Evolutionary conservation across 2,113 vertebrate species (phyloP), one percentile per base, ranked within the genome.

Genomic region (Abramis brama): DNA sequence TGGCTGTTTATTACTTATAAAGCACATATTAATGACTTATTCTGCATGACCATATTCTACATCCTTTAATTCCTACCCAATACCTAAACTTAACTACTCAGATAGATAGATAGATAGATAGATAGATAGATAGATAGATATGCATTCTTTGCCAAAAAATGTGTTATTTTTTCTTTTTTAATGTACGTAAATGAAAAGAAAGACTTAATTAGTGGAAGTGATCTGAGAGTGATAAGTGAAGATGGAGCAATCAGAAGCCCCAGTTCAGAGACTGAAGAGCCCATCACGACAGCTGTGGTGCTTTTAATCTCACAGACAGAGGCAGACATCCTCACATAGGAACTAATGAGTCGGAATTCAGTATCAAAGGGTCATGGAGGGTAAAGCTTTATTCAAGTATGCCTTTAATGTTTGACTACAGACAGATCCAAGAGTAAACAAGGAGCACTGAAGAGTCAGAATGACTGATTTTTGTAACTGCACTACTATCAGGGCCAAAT

Each of bases 381-480:
- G 62, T 70, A 70, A 82, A 70, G 62, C 45, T 70, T 84, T 78
- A 77, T 43, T 85, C 25, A 23, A 47, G 71, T 59, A 43, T 50
- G 47, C 25, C 73, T 84, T 74, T 84, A 50, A 64, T 64, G 83
- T 76, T 76, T 75, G 70, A 84, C 55, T 84, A 64, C 55, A 84
- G 73, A 78, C 25, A 25, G 25, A 60, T 39, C 50, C 27, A 19
- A 21, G 19, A 15, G 60, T 75, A 50, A 62, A 47, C 39, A 77
- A 57, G 45, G 30, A 27, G 17, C n/a, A 57, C 47, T 23, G 84
- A 39, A 85, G 75, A 27, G 15, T 79, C 4, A 25, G 30, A 71
- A 11, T 70, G 25, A 79, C 47, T 50, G 43, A 23, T 30, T 33
- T 43, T 52, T 50, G 33, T 64, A 47, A 52, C 57, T 19, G 36